Evolutionary conservation across 2,113 vertebrate species (phyloP), one percentile per base, ranked within the genome.

Genomic region (Varanus salvator): DNA sequence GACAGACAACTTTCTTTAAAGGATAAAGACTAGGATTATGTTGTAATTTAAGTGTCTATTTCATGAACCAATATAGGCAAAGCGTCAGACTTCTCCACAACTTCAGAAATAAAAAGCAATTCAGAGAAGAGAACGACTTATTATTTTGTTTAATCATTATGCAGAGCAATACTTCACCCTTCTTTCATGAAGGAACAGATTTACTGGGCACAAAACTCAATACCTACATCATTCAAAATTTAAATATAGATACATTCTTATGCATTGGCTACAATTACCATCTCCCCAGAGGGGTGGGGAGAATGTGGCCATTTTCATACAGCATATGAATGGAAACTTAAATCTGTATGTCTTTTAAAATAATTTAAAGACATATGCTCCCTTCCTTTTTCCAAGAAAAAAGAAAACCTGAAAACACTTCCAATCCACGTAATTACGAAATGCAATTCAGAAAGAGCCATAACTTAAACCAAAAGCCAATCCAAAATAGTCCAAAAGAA

Each of bases 1-100:
- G 80, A 69, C 29, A 78, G 80, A n/a, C 50, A 64, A 34, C 77
- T 78, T 57, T 90, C 84, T 84, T 91, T 66, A 57, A 66, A 91
- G 27, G 72, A 87, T 76, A 77, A 87, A 57, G 68, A 38, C 60
- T 17, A 76, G 48, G 69, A 91, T 91, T 91, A 84, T n/a, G 66
- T 84, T 84, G 88, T 68, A 50, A 89, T 84, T 84, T 84, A 84
- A 84, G 48, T 54, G 15, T 54, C 74, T 89, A 34, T 89, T 69
- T 85, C 74, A 54, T 60, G 38, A 78, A 71, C 64, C 88, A 78
- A 44, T 57, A 27, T 52, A 69, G 48, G 82, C 12, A 84, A 80
- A 84, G 64, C 54, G 21, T 84, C 29, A 68, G 54, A 27, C 68
- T 25, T n/a, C 72, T 89, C 84, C 44, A n/a, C 34, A 77, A 68